Evolutionary conservation across 2,888 invertebrate species (phyloP), one percentile per base, ranked within the genome.

Genomic region (Salticus scenicus): DNA sequence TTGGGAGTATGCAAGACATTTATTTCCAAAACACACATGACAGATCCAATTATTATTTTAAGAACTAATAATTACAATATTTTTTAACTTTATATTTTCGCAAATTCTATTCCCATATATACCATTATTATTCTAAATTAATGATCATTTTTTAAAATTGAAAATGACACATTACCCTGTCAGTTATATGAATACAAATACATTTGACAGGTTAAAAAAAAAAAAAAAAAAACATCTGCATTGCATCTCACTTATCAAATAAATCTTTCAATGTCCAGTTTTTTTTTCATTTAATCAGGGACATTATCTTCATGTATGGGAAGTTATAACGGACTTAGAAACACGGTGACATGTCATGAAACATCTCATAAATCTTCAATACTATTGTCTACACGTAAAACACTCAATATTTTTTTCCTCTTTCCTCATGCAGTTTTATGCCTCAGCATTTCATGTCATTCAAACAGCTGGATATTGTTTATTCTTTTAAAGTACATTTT

Each of bases 251-350:
- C 24, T 57, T 24, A 57, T 57, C 57, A 57, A 7, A 57, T 57
- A 24, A 57, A 57, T 24, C 57, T 57, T 57, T 57, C 57, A 57
- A 57, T 57, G 57, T 57, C 57, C 57, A 57, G 24, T 24, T 57
- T 57, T 57, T 17, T n/a, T n/a, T n/a, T n/a, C n/a, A 57, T 57
- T 57, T 57, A 57, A 57, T 57, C 57, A 57, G 57, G 57, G 1
- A 24, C 57, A 57, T 7, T 57, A 57, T 57, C 57, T 57, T 24
- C 57, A 24, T 57, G 57, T 57, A 57, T 57, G 12, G 57, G 57
- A 57, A 57, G 57, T 24, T 24, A 57, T 24, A 57, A 57, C 12
- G 12, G 57, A 20, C 14, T 57, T 24, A 24, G 24, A 57, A 24
- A 57, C 57, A 57, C 24, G 57, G 57, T 24, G 57, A 57, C 57